phyloP scores from a whole-genome alignment of 2,888 invertebrate species.

The Coenonympha arcania region DNA sequence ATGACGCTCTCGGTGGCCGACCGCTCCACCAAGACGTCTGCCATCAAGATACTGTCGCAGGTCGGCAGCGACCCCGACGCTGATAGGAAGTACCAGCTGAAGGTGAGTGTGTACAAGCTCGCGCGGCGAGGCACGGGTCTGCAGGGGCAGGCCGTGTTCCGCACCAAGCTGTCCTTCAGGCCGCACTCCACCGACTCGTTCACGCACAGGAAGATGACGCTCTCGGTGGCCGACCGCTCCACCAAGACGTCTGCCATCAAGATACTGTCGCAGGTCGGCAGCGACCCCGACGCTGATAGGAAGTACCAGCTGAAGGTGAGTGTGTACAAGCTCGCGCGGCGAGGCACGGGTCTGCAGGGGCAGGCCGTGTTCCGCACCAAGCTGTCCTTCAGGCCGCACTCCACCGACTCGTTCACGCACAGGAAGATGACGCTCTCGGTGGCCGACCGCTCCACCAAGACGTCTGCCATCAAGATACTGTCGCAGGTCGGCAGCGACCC shows the following conservation, averaged over 20 bases:
- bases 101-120: conserved; percentile 80
- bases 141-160: too few relatives aligned
- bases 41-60: conserved; percentile 96
- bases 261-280: conserved; percentile 93
- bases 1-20: conserved; percentile 99
- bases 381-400: too few relatives aligned
- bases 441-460: too few relatives aligned
- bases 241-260: conserved; percentile 96
- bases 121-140: too few relatives aligned
- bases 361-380: too few relatives aligned
- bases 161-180: conserved; percentile 94
- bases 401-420: too few relatives aligned
- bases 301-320: conserved; percentile 89
- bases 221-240: conserved; percentile 95
- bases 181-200: conserved; percentile 99
- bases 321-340: too few relatives aligned
- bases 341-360: too few relatives aligned
- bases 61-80: conserved; percentile 96
- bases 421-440: too few relatives aligned
- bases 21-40: conserved; percentile 91
- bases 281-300: conserved; percentile 95
- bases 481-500: too few relatives aligned
- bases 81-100: conserved; percentile 90
- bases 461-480: too few relatives aligned
- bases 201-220: conserved; percentile 98